phyloP scores from a whole-genome alignment of 1,140 invertebrate species.

The Popillia japonica region DNA sequence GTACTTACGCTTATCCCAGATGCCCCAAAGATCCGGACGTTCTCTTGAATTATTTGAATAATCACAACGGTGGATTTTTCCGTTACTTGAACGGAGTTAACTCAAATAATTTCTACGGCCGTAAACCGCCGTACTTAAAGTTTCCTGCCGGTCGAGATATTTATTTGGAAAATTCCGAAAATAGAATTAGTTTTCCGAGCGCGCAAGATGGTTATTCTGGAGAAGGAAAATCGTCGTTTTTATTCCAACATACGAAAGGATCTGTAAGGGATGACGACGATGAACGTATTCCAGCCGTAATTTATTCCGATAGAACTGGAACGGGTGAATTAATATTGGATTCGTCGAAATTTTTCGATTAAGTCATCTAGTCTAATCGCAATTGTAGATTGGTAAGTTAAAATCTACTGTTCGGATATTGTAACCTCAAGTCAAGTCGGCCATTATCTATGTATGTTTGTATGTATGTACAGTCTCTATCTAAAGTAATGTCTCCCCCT shows the following conservation, averaged over 20 bases:
- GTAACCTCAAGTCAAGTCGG: slow-evolving; percentile 1
- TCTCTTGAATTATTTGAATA: slow-evolving; percentile 81
- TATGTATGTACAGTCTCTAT: too few species aligned
- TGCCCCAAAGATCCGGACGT: slow-evolving; percentile 78
- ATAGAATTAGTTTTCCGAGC: neutral
- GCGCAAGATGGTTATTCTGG: too few species aligned
- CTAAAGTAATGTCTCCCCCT: too few species aligned
- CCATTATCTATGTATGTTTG: too few species aligned
- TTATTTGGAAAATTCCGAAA: too few species aligned
- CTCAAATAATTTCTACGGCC: neutral
- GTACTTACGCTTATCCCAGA: slow-evolving; percentile 71
- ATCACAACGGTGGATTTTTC: slow-evolving; percentile 86
- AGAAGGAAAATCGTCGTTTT: neutral
- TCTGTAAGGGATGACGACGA: neutral
- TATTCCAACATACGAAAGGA: too few species aligned
- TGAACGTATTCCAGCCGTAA: neutral
- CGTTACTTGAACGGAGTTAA: slow-evolving; percentile 72
- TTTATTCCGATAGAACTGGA: neutral
- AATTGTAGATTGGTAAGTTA: neutral
- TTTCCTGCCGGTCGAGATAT: too few species aligned
- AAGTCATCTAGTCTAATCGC: too few species aligned
- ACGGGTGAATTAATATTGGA: neutral
- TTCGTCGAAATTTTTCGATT: neutral
- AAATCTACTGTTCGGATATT: neutral
- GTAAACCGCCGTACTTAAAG: too few species aligned